These are phyloP conservation scores for Petrocephalus microphthalmus DNA, from an alignment of 2,113 vertebrate species.

Conservation along the genomic window DNA sequence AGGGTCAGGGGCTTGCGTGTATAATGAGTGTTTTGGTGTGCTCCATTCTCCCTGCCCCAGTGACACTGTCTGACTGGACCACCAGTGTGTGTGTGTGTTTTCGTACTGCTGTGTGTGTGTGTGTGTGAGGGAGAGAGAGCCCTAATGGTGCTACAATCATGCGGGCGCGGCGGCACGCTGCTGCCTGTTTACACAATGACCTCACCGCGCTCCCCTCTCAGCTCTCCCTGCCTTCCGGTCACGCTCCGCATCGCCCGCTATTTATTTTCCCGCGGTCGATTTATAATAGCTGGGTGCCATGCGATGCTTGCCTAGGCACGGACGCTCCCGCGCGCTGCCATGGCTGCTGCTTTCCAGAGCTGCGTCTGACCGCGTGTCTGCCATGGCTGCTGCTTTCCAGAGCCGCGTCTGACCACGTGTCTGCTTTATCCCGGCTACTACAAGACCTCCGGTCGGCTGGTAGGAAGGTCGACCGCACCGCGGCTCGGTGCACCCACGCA, in stretches of 20 bases:
- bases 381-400: too few species aligned
- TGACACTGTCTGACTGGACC: not conserved
- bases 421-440: not conserved
- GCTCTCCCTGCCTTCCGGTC: not conserved
- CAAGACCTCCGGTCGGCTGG: not conserved
- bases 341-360: not conserved
- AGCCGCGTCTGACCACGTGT: not conserved
- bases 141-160: not conserved
- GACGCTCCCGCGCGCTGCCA: not conserved
- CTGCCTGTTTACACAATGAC: not conserved
- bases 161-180: too few species aligned
- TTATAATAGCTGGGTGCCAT: constrained; percentile 5
- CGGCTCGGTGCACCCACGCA: not conserved
- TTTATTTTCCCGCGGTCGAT: constrained; percentile 8
- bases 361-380: not conserved
- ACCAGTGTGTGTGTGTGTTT: not conserved
- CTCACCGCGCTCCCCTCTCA: not conserved
- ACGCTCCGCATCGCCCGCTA: not conserved
- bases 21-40: constrained; percentile 11
- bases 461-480: not conserved
- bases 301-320: not conserved
- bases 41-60: not conserved
- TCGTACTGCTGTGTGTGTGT: not conserved
- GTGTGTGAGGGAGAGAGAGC: not conserved
- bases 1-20: not conserved